A percentile compares a stretch with the other conserved stretches of the same genome.
phyloP scores from a whole-genome alignment of 2,888 invertebrate genomes.

The Endotricha flammealis region DNA sequence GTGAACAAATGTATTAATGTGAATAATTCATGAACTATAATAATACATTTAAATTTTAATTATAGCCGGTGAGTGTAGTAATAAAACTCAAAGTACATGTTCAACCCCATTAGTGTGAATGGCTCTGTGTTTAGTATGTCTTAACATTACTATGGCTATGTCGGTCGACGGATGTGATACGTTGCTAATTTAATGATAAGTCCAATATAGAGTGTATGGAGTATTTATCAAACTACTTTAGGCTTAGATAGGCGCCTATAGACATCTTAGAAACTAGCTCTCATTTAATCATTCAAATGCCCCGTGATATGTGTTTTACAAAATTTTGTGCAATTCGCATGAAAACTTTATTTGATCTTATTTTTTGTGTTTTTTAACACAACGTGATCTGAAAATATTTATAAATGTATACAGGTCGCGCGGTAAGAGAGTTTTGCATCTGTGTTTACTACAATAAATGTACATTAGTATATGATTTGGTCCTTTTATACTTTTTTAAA shows the following conservation, averaged over 20 bases:
- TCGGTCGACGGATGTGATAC: slow-evolving; percentile 70
- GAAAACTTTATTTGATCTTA: slow-evolving; percentile 45
- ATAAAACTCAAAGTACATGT: slow-evolving; percentile 27
- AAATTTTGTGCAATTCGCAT: slow-evolving; percentile 39
- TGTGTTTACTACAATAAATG: no score
- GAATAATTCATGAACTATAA: slow-evolving; percentile 22
- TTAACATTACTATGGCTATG: slow-evolving; percentile 54
- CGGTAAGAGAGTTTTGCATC: no score
- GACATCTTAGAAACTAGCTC: slow-evolving; percentile 55
- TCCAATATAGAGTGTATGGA: slow-evolving; percentile 58
- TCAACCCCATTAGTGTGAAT: slow-evolving; percentile 28
- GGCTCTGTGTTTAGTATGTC: slow-evolving; percentile 32
- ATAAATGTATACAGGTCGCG: slow-evolving; percentile 24
- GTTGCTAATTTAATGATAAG: slow-evolving; percentile 62
- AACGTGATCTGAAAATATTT: slow-evolving; percentile 37
- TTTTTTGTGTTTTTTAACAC: slow-evolving; percentile 37
- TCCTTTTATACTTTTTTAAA: no score
- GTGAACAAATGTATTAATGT: slow-evolving; percentile 13
- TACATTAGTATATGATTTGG: no score
- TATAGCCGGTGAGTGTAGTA: slow-evolving; percentile 32
- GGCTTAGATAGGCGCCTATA: slow-evolving; percentile 65
- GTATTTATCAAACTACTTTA: slow-evolving; percentile 71
- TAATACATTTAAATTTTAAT: slow-evolving; percentile 11
- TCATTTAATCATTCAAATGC: slow-evolving; percentile 48
- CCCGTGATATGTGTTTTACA: slow-evolving; percentile 42